phyloP scores from a whole-genome alignment of 2,797 vertebrate species.

The Malurus leucopterus region DNA sequence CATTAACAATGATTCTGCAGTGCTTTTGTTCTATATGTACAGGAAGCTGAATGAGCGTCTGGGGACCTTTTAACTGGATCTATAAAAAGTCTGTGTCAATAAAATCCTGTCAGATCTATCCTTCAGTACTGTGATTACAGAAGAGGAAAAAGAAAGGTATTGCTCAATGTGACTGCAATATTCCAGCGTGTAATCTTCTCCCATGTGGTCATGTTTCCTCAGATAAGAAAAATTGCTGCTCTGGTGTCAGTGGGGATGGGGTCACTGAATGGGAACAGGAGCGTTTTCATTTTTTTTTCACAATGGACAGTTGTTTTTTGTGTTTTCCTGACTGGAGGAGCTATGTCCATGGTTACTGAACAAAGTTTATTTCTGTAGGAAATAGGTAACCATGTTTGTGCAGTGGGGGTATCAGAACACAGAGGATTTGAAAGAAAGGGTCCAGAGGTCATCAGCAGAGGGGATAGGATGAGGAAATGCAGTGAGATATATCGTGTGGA shows the following conservation, averaged over 20 bases:
- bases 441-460: conserved; percentile 51
- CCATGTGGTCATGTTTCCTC: conserved; percentile 63
- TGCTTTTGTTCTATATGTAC: conserved; percentile 33
- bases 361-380: conserved; percentile 76
- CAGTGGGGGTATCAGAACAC: conserved; percentile 46
- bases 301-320: conserved; percentile 52
- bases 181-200: conserved; percentile 54
- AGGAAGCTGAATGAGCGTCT: conserved; percentile 54
- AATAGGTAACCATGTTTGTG: conserved; percentile 66
- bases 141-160: conserved; percentile 45
- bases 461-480: conserved; percentile 54
- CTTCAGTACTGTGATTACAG: conserved; percentile 44
- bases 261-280: conserved; percentile 40
- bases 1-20: background rate
- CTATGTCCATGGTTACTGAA: conserved; percentile 73
- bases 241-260: conserved; percentile 39
- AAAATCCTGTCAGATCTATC: conserved; percentile 59
- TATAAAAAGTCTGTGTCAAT: conserved; percentile 66
- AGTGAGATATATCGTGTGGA: conserved; percentile 46
- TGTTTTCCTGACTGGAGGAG: conserved; percentile 59
- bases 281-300: conserved; percentile 24
- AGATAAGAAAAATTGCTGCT: conserved; percentile 52
- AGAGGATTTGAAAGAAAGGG: conserved; percentile 43
- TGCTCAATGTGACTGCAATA: conserved; percentile 52
- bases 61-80: conserved; percentile 57